These are phyloP conservation scores for Varanus komodoensis DNA, from an alignment of 2,113 vertebrate species.

Conservation along the genomic window DNA sequence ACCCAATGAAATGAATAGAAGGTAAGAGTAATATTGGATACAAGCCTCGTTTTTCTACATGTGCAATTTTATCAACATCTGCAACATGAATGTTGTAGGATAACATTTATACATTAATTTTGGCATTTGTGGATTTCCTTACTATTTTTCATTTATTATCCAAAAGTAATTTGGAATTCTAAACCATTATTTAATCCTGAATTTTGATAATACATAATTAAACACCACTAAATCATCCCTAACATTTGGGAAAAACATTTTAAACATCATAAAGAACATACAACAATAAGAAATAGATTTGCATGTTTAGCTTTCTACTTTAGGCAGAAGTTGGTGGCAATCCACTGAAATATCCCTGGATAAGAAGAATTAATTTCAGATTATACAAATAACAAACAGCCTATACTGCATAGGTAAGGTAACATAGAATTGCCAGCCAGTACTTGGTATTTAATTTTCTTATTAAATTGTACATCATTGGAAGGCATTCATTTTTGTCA, in stretches of 20 bases:
- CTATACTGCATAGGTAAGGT: not conserved
- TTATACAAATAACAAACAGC: not conserved
- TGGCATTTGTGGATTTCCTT: not conserved
- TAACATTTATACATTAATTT: not conserved
- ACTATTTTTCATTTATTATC: not conserved
- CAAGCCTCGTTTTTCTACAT: not conserved
- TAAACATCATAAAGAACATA: not conserved
- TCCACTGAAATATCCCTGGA: not conserved
- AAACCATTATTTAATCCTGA: not conserved
- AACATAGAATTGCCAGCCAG: not conserved
- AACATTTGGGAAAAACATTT: not conserved
- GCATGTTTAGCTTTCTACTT: not conserved
- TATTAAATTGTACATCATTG: not conserved
- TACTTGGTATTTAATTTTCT: not conserved
- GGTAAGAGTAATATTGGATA: too few relatives aligned
- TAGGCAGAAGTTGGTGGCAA: not conserved
- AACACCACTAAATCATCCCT: not conserved
- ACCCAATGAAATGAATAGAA: too few relatives aligned
- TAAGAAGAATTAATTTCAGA: not conserved
- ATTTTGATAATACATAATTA: not conserved
- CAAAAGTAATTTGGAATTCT: not conserved
- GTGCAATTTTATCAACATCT: not conserved
- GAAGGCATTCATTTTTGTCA: not conserved
- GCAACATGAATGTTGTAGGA: not conserved
- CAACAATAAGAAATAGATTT: not conserved